A percentile compares a stretch with the other conserved stretches of the same genome.
Conservation (phyloP, 2,113 vertebrate genomes). For the Corapipo altera region DNA sequence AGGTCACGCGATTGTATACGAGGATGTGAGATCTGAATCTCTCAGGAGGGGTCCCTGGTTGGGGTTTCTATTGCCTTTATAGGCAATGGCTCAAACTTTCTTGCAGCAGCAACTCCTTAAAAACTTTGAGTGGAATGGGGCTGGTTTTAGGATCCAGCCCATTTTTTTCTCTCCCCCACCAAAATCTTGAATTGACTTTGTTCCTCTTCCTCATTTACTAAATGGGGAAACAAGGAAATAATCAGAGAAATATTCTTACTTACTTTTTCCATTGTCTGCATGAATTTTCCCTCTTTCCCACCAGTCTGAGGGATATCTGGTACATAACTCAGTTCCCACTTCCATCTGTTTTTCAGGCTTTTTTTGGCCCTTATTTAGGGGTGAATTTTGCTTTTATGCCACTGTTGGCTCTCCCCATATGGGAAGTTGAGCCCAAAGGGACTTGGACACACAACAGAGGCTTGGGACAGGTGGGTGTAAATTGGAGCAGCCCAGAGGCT, state of each 20-base stretch:
- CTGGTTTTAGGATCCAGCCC: background rate
- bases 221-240: background rate
- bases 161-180: background rate
- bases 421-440: background rate
- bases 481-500: background rate
- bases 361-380: background rate
- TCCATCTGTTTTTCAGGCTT: background rate
- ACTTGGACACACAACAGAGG: background rate
- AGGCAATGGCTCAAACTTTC: background rate
- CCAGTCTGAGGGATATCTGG: background rate
- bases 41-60: conserved; percentile 37
- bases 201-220: background rate
- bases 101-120: conserved; percentile 6
- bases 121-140: background rate
- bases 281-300: background rate
- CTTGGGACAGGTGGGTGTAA: background rate
- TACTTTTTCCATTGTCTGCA: background rate
- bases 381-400: background rate
- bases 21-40: conserved; percentile 38
- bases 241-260: background rate
- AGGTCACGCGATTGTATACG: conserved; percentile 39
- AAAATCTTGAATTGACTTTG: background rate
- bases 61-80: conserved; percentile 43
- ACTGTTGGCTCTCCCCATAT: fast-evolving
- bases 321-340: background rate